phyloP scores from a whole-genome alignment of 2,113 vertebrate species.

The Pygoscelis adeliae region DNA sequence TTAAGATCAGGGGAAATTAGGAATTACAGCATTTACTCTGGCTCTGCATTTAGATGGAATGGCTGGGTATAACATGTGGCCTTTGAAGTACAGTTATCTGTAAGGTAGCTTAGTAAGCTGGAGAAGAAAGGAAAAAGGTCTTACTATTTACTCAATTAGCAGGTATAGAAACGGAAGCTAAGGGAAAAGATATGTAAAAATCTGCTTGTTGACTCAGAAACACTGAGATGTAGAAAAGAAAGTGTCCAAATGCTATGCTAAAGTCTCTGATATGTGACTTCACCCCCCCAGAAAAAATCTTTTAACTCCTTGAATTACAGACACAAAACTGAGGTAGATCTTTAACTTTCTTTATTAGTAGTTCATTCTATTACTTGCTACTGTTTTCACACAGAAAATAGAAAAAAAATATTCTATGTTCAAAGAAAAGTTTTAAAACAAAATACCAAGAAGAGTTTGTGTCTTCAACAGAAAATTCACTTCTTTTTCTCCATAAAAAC shows the following conservation, averaged over 20 bases:
- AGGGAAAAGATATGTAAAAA: not conserved
- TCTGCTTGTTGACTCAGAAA: not conserved
- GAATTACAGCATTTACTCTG: slow-evolving; percentile 4
- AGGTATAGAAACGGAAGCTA: not conserved
- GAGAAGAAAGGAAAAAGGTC: not conserved
- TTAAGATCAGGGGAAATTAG: slow-evolving; percentile 15
- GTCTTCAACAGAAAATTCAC: not conserved
- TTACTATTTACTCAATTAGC: not conserved
- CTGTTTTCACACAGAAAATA: not conserved
- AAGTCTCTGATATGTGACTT: not conserved
- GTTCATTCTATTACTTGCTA: not conserved
- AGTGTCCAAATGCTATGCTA: not conserved
- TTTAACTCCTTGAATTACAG: not conserved
- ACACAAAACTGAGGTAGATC: not conserved
- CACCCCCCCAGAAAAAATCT: not conserved
- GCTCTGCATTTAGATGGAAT: slow-evolving; percentile 5
- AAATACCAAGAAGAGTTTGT: not conserved
- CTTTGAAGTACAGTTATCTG: slow-evolving; percentile 34
- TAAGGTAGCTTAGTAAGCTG: not conserved
- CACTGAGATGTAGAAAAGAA: not conserved
- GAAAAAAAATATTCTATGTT: not conserved
- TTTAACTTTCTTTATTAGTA: not conserved
- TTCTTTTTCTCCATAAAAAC: not conserved
- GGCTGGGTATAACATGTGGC: not conserved
- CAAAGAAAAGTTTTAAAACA: not conserved